Percentiles rank a stretch among this genome's conserved stretches.
These are phyloP conservation scores for Peromyscus maniculatus DNA, from an alignment of 2,113 vertebrate species.

Conservation along the genomic window DNA sequence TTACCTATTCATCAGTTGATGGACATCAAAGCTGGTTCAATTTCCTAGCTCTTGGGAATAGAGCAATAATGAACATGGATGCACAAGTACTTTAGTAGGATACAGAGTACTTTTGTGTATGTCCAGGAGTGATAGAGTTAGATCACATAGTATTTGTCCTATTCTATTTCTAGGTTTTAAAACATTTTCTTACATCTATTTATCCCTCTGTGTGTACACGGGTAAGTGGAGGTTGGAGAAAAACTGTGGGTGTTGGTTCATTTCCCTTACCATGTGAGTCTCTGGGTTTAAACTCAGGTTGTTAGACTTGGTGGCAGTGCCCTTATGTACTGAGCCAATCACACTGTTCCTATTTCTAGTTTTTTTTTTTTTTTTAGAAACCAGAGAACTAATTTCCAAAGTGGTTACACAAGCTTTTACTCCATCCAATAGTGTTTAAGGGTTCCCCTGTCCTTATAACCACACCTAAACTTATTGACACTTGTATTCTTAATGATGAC, in stretches of 20 bases:
- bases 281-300: neutral
- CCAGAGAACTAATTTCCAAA: neutral
- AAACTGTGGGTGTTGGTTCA: neutral
- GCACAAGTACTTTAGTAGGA: neutral
- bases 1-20: neutral
- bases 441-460: neutral
- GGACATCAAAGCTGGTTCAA: neutral
- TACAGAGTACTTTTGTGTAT: neutral
- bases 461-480: neutral
- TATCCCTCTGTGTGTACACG: neutral
- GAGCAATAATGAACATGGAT: neutral
- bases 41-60: neutral
- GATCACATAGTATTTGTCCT: neutral
- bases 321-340: neutral
- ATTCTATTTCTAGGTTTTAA: neutral
- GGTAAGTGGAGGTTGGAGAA: neutral
- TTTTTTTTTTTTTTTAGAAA: neutral
- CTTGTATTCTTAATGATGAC: neutral
- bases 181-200: neutral
- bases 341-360: neutral
- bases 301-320: neutral
- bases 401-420: neutral
- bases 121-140: neutral
- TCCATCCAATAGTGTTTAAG: neutral
- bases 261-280: neutral